Evolutionary conservation across 2,113 vertebrate species (phyloP), one percentile per base, ranked within the genome.

Genomic region (Stomatorhinus ivindoensis): DNA sequence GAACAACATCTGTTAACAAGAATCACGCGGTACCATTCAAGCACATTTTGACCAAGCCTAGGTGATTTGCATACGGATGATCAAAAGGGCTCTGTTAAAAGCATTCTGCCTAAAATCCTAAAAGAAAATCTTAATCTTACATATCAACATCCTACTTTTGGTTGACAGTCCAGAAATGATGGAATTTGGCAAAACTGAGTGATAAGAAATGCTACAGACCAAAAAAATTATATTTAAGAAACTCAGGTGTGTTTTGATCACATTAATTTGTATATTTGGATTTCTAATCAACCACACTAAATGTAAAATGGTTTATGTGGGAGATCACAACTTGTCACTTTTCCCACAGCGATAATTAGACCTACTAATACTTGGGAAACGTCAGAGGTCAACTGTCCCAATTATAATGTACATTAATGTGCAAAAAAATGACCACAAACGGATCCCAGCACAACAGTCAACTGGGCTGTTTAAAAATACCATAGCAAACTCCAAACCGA

Each of bases 401-500:
- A 87, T 15, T 87, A 39, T 19, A 87, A 65, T 46, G 55, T 65
- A 65, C 55, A 58, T 58, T 87, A 61, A 87, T 61, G 87, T 61
- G 87, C 55, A 87, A 87, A 87, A 87, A 46, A 65, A 46, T 87
- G 55, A 61, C 47, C 44, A 21, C 73, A 69, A 48, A 21, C 17
- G 50, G 31, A 69, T 65, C 35, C 53, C 82, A 85, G 39, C 48
- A 42, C 21, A 50, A 73, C 27, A 89, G 55, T 48, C 24, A 84
- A 50, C 51, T 46, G 51, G 88, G 17, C 73, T 82, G 48, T 80
- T 51, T 80, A 89, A 89, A 80, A 89, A 87, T 82, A 80, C 24
- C 69, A 53, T 82, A 19, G 47, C 48, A 89, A 82, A 89, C 82
- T 89, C 88, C 51, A 55, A 89, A n/a, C 88, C 88, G 55, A 84